A percentile compares a stretch with the other conserved stretches of the same genome.
phyloP scores from a whole-genome alignment of 1,140 invertebrate genomes.

The Bacillus rossius region DNA sequence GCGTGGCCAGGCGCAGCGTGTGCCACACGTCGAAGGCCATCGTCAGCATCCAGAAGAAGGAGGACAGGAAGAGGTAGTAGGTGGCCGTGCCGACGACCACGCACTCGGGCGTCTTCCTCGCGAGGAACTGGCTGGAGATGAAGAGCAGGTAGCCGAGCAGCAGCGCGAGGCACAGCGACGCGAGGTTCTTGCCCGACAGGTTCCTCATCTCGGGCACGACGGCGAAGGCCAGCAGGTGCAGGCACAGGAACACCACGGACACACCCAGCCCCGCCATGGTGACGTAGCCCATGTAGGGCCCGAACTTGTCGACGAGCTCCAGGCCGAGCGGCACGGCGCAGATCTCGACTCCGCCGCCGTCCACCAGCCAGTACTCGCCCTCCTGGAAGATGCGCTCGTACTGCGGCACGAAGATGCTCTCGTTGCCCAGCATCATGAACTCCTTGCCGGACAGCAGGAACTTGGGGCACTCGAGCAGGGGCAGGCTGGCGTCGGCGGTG shows the following conservation, averaged over 20 bases:
- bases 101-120: constrained; percentile 33
- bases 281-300: constrained; percentile 41
- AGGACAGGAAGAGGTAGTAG: constrained; percentile 49
- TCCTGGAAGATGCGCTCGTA: constrained; percentile 36
- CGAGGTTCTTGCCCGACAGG: constrained; percentile 49
- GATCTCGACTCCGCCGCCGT: constrained; percentile 29
- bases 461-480: constrained; percentile 1
- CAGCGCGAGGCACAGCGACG: constrained; percentile 43
- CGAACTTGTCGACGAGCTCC: constrained; percentile 39
- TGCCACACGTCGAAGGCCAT: constrained; percentile 54
- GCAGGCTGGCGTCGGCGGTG: constrained; percentile 14
- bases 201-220: constrained; percentile 46
- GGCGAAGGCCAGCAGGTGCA: constrained; percentile 44
- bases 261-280: constrained; percentile 43
- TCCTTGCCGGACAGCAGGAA: constrained; percentile 1
- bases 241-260: constrained; percentile 44
- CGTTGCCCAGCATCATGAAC: constrained; percentile 26
- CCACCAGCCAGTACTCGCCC: constrained; percentile 32
- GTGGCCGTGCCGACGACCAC: constrained; percentile 41
- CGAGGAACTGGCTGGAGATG: constrained; percentile 35
- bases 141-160: constrained; percentile 45
- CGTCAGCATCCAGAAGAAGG: constrained; percentile 56
- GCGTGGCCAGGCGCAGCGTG: constrained; percentile 46
- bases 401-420: constrained; percentile 37
- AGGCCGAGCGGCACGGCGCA: constrained; percentile 19